Evolutionary conservation across 2,888 invertebrate genomes (phyloP), one percentile per base, ranked within the genome.

Genomic region (Xestia rhomboidea): DNA sequence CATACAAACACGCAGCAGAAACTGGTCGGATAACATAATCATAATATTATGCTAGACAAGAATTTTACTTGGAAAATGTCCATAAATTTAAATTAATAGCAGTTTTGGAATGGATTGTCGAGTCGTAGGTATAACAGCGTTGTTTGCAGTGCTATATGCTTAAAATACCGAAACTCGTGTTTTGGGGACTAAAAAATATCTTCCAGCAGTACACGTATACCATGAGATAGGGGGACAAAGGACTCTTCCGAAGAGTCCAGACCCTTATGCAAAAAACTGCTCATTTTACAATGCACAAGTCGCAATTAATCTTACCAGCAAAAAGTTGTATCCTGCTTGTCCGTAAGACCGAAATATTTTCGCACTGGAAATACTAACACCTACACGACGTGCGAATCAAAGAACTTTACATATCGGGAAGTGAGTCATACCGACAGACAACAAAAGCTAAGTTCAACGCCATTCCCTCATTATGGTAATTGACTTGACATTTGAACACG

Each of bases 381-480:
- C 87, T 80, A 85, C 88, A 62, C n/a, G n/a, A n/a, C n/a, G n/a
- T 82, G 68, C 66, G 54, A 82, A 85, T 77, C 51, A 73, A 80
- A 84, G 68, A 77, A 54, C 67, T 82, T 73, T 73, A 67, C 68
- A 51, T 78, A 77, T 79, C 54, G 66, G 75, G 78, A 79, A 85
- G 49, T 88, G 88, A 88, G 63, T 87, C 89, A 87, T 71, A n/a
- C 41, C n/a, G 13, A 76, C 82, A 79, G 70, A 81, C 82, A 81
- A 83, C 66, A 81, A 83, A 82, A 71, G 76, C 73, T 62, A 79
- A 88, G 88, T 84, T 88, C 87, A 88, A 78, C 81, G 89, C 62
- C 89, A 73, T 79, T 76, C 77, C 77, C 80, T 80, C 76, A 72
- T 77, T 87, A 85, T 81, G 77, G 79, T 79, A 88, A 84, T 85